Conservation (phyloP, 2,888 invertebrate species). For the Drosophila monieri region DNA sequence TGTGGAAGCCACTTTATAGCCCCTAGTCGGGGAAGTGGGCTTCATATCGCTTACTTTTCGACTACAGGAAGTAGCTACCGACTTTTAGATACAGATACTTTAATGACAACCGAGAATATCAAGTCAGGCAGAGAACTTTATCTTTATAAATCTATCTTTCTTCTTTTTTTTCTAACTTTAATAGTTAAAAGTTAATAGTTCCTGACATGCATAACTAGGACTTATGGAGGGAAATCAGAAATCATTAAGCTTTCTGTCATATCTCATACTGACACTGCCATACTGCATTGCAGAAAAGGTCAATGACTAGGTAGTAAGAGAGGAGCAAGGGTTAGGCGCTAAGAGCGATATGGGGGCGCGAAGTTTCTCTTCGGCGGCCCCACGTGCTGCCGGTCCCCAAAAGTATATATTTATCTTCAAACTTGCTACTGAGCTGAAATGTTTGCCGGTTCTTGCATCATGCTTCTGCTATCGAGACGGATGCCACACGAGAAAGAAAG, state of each 20-base stretch:
- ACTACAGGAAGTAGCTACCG: background rate
- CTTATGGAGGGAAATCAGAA: background rate
- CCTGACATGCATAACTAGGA: background rate
- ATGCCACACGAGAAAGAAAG: constrained; percentile 28
- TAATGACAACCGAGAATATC: too few species aligned
- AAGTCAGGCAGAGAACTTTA: too few species aligned
- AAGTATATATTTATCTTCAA: constrained; percentile 20
- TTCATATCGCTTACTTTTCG: constrained; percentile 13
- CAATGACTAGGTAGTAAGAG: constrained; percentile 38
- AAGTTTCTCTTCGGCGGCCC: constrained; percentile 32
- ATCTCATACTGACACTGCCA: background rate
- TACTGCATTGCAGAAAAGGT: constrained; percentile 18
- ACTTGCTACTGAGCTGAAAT: constrained; percentile 54
- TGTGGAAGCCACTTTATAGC: background rate
- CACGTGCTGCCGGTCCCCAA: constrained; percentile 24
- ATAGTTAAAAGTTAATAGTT: too few species aligned
- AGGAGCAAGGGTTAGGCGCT: background rate
- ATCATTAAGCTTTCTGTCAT: background rate
- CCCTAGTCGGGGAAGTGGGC: background rate
- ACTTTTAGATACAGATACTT: background rate
- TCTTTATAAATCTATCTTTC: too few species aligned
- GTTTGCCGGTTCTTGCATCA: constrained; percentile 61
- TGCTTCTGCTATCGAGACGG: constrained; percentile 16
- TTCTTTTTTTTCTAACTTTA: too few species aligned
- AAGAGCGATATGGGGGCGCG: constrained; percentile 11